Percentiles rank a stretch among this genome's conserved stretches.
Conservation (phyloP, 2,888 invertebrate species). For the Cryptosula pallasiana region DNA sequence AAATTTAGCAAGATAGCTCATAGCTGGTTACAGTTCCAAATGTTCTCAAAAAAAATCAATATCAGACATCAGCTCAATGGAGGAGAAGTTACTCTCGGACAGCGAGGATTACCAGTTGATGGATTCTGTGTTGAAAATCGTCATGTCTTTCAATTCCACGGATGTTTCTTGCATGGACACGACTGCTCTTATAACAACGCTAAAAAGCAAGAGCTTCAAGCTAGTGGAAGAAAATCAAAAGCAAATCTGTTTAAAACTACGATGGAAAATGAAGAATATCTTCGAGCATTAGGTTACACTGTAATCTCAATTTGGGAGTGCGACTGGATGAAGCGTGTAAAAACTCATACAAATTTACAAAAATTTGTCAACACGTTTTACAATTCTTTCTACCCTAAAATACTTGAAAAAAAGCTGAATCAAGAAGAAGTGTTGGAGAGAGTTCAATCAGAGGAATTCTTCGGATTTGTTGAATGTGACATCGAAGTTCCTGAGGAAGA, state of each 20-base stretch:
- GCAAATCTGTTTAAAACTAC: too few relatives aligned
- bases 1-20: background rate
- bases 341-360: too few relatives aligned
- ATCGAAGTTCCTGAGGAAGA: background rate
- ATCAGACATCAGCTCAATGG: background rate
- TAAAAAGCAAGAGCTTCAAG: background rate
- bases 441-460: background rate
- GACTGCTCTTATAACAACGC: background rate
- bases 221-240: background rate
- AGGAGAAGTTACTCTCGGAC: background rate
- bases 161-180: background rate
- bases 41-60: background rate
- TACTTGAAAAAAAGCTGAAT: background rate
- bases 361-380: too few relatives aligned
- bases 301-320: too few relatives aligned
- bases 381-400: background rate
- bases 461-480: conserved; percentile 1
- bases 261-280: too few relatives aligned
- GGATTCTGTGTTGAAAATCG: background rate
- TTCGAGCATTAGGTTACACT: too few relatives aligned
- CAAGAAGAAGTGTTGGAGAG: background rate
- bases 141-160: background rate
- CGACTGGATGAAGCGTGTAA: too few relatives aligned
- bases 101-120: background rate
- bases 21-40: background rate